phyloP scores from a whole-genome alignment of 2,113 vertebrate species.

The Cairina moschata region DNA sequence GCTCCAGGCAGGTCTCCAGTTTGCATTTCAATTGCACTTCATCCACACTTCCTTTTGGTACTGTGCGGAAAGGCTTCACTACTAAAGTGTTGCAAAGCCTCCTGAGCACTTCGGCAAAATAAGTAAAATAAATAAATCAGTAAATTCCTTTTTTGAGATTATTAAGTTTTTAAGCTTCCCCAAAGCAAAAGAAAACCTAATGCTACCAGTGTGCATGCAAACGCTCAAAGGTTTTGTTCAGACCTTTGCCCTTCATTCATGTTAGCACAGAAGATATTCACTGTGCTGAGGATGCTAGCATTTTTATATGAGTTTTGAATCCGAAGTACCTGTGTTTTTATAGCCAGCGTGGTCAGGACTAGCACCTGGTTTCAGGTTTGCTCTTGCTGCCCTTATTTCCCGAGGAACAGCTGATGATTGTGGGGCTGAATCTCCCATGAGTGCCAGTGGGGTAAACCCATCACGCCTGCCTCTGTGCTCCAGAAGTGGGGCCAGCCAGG shows the following conservation, averaged over 20 bases:
- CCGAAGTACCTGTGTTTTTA: background rate
- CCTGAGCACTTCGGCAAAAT: background rate
- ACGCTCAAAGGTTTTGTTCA: background rate
- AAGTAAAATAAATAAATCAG: background rate
- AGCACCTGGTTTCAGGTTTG: background rate
- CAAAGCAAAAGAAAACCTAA: background rate
- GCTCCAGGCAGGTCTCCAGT: conserved; percentile 30
- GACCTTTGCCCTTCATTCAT: background rate
- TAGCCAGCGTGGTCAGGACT: background rate
- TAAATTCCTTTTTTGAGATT: background rate
- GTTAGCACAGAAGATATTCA: background rate
- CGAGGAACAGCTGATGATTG: background rate
- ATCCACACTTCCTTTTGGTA: background rate
- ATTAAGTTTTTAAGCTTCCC: background rate
- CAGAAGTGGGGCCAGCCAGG: background rate
- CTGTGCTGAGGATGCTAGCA: background rate
- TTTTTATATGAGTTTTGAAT: conserved; percentile 12
- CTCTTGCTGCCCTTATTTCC: background rate
- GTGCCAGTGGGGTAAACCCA: background rate
- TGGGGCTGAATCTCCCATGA: background rate
- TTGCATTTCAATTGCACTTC: conserved; percentile 30
- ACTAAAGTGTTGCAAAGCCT: background rate
- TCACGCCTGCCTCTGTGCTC: background rate
- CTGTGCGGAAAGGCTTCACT: background rate
- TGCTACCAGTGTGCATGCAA: background rate